A percentile compares a stretch with the other conserved stretches of the same genome.
Evolutionary conservation across 2,113 vertebrate genomes (phyloP).

Genomic region (Chlorocebus sabaeus): DNA sequence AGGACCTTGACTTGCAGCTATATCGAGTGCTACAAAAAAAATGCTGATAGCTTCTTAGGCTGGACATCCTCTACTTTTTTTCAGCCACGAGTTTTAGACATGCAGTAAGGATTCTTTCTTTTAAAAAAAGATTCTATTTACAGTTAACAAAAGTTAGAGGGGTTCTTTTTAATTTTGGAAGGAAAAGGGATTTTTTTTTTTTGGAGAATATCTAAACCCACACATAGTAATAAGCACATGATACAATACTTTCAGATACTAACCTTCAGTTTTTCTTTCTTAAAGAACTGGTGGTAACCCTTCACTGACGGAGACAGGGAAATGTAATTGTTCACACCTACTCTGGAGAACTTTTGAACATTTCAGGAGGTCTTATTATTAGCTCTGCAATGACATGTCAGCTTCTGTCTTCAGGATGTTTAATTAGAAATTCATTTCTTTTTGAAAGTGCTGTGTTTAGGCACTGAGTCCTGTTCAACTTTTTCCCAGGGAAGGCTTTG

Average conservation of each 20-base stretch:
- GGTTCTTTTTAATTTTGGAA: constrained; percentile 13
- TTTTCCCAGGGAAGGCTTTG: neutral
- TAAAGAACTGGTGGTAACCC: neutral
- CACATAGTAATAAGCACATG: neutral
- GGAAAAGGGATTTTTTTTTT: neutral
- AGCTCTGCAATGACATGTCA: neutral
- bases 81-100: neutral
- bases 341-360: neutral
- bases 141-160: neutral
- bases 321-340: neutral
- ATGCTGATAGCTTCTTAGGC: neutral
- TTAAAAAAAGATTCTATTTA: neutral
- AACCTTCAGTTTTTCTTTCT: constrained; percentile 3
- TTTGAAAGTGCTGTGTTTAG: neutral
- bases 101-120: neutral
- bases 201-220: neutral
- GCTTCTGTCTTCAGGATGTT: neutral
- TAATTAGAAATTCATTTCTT: neutral
- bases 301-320: neutral
- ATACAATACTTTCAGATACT: neutral
- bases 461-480: neutral
- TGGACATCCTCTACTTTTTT: neutral
- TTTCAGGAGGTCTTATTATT: neutral
- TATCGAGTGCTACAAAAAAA: neutral
- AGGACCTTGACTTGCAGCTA: neutral